Evolutionary conservation across 2,888 invertebrate genomes (phyloP).

Genomic region (Drosophila hamatofila): DNA sequence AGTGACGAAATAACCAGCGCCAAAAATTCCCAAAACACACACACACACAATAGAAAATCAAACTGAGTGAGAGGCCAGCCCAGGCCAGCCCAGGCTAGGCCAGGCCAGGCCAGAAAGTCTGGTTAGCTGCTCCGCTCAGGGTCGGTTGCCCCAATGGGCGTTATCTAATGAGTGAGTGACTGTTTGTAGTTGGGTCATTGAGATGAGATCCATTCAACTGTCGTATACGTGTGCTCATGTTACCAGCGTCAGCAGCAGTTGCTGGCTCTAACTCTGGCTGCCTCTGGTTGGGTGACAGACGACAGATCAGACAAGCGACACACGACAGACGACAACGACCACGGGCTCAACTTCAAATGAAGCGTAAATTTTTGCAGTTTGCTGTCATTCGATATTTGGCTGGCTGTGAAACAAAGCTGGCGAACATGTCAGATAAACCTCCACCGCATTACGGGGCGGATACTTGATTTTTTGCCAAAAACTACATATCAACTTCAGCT

Average conservation of each 20-base stretch:
- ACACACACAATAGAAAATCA: conserved; percentile 18
- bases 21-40: conserved; percentile 36
- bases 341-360: conserved; percentile 72
- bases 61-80: neutral
- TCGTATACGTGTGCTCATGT: conserved; percentile 45
- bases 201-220: conserved; percentile 72
- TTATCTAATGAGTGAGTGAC: conserved; percentile 55
- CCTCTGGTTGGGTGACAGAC: conserved; percentile 57
- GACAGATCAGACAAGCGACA: conserved; percentile 43
- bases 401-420: conserved; percentile 60
- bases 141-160: conserved; percentile 23
- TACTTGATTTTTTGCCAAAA: conserved; percentile 63
- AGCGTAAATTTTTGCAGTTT: conserved; percentile 72
- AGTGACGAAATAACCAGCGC: conserved; percentile 68
- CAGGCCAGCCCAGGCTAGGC: no score
- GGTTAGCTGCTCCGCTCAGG: neutral
- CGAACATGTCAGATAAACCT: conserved; percentile 58
- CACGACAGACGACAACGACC: conserved; percentile 58
- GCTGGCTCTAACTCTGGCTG: conserved; percentile 15
- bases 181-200: conserved; percentile 62
- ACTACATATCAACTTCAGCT: conserved; percentile 55
- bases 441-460: conserved; percentile 47
- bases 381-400: conserved; percentile 39
- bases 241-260: conserved; percentile 13
- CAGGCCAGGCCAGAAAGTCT: neutral